phyloP scores from a whole-genome alignment of 2,113 vertebrate genomes.

The Lota lota region DNA sequence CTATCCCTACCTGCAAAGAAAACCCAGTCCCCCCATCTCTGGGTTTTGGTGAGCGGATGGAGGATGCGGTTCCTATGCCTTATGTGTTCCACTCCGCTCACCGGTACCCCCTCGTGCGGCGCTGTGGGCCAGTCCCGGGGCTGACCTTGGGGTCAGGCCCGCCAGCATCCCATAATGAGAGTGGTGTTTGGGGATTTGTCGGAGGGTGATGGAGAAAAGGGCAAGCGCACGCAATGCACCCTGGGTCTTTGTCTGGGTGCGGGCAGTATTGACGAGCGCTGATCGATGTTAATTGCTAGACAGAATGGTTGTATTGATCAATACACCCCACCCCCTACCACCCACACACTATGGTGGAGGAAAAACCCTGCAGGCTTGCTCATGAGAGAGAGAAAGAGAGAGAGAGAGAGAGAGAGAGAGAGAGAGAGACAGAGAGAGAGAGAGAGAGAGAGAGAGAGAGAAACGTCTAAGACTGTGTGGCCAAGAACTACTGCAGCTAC shows the following conservation, averaged over 20 bases:
- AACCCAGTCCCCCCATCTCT: not conserved
- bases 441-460: no score
- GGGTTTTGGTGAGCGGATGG: constrained; percentile 30
- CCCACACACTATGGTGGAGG: constrained; percentile 9
- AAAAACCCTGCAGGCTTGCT: not conserved
- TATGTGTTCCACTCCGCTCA: constrained; percentile 52
- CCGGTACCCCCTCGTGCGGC: constrained; percentile 52
- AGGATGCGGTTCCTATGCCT: constrained; percentile 8
- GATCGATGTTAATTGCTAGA: constrained; percentile 81
- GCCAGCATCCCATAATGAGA: constrained; percentile 71
- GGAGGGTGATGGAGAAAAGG: constrained; percentile 66
- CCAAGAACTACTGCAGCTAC: not conserved
- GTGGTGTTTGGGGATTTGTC: constrained; percentile 71
- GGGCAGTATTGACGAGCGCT: constrained; percentile 72
- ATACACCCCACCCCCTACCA: constrained; percentile 50
- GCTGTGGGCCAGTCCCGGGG: constrained; percentile 36
- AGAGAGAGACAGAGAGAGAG: not conserved
- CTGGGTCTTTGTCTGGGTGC: constrained; percentile 74
- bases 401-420: not conserved
- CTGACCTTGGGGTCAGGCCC: constrained; percentile 71
- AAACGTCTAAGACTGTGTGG: no score
- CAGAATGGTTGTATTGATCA: constrained; percentile 78
- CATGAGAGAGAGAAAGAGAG: not conserved
- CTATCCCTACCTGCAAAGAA: no score
- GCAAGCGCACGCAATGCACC: constrained; percentile 65